Percentiles rank a stretch among this genome's conserved stretches.
Evolutionary conservation across 2,888 invertebrate species (phyloP).

Genomic region (Spisula subtruncata): DNA sequence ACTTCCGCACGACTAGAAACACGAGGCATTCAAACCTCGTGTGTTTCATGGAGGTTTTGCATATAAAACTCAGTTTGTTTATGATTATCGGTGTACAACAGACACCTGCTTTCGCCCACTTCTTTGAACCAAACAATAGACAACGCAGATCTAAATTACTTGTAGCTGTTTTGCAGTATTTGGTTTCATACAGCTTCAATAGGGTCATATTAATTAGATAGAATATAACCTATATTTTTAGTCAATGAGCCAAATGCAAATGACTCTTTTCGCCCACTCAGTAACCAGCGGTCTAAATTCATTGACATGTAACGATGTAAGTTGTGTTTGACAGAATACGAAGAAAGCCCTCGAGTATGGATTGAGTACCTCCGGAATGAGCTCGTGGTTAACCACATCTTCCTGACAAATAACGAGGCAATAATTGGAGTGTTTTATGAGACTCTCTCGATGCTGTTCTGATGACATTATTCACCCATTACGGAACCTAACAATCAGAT

Average conservation of each 20-base stretch:
- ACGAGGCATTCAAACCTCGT: not conserved
- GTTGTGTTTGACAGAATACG: not conserved
- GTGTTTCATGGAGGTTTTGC: not conserved
- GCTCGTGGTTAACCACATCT: not conserved
- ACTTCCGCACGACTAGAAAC: not conserved
- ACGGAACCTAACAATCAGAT: not conserved
- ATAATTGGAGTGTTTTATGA: not conserved
- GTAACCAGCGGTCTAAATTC: too few relatives aligned
- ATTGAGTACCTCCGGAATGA: constrained; percentile 7
- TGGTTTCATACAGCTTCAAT: too few relatives aligned
- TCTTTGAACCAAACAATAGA: not conserved
- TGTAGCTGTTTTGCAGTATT: too few relatives aligned
- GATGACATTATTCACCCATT: not conserved
- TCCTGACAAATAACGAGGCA: not conserved
- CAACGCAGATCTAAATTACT: too few relatives aligned
- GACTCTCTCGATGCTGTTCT: not conserved
- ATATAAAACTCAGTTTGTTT: not conserved
- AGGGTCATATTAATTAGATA: too few relatives aligned
- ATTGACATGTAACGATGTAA: not conserved
- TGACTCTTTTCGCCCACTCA: too few relatives aligned
- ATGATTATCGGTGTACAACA: not conserved
- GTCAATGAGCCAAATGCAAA: too few relatives aligned
- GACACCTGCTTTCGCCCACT: not conserved
- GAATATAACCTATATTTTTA: too few relatives aligned
- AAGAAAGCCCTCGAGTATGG: not conserved